Conservation (phyloP, 2,888 invertebrate species). For the Myopa testacea region DNA sequence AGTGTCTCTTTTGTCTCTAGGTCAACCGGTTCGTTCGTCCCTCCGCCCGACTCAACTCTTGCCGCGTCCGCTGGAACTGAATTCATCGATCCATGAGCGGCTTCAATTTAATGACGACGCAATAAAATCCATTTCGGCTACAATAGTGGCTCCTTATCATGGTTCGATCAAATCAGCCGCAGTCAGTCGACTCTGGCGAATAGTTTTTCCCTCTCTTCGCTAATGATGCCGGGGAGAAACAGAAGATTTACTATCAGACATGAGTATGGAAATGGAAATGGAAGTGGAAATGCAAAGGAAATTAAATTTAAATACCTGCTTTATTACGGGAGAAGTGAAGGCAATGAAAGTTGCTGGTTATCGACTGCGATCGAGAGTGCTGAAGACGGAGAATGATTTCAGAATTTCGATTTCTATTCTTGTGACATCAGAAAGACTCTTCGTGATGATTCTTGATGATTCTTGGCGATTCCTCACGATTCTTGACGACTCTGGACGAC, state of each 20-base stretch:
- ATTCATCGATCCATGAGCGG: not conserved
- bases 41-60: not conserved
- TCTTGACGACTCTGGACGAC: too few relatives aligned
- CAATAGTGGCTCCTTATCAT: not conserved
- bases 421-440: too few relatives aligned
- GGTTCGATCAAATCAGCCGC: not conserved
- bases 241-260: not conserved
- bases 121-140: not conserved
- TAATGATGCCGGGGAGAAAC: too few relatives aligned
- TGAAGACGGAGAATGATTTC: too few relatives aligned
- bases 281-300: not conserved
- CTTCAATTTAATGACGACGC: not conserved
- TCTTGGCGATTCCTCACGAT: too few relatives aligned
- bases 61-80: not conserved
- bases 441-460: too few relatives aligned
- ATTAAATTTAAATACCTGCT: not conserved
- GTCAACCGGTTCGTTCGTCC: not conserved
- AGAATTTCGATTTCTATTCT: too few relatives aligned
- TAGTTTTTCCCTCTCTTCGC: not conserved
- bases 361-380: not conserved
- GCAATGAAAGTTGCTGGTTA: not conserved
- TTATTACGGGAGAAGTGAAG: not conserved
- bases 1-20: not conserved
- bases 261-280: not conserved
- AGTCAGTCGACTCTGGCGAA: not conserved